phyloP scores from a whole-genome alignment of 2,888 invertebrate species.

The Arge pagana region DNA sequence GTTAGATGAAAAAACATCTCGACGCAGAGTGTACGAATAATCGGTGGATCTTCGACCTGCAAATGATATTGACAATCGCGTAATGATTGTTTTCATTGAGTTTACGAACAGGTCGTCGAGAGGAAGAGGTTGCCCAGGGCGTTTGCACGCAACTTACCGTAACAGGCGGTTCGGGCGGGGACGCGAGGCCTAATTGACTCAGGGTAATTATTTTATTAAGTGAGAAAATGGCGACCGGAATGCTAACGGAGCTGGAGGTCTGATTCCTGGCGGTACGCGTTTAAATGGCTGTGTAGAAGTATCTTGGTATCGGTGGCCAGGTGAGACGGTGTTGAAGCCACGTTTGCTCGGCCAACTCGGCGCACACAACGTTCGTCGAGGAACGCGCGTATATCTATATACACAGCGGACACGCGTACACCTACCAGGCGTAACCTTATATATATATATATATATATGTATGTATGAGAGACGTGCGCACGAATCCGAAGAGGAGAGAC shows the following conservation, averaged over 20 bases:
- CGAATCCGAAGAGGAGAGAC: slow-evolving; percentile 42
- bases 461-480: too few relatives aligned
- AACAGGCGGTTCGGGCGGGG: slow-evolving; percentile 15
- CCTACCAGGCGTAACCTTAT: too few relatives aligned
- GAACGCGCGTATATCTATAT: slow-evolving; percentile 30
- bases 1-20: too few relatives aligned
- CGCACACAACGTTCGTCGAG: slow-evolving; percentile 43
- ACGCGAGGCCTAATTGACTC: slow-evolving; percentile 54
- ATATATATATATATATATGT: too few relatives aligned
- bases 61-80: too few relatives aligned
- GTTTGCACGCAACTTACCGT: slow-evolving; percentile 11
- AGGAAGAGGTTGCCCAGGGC: too few relatives aligned
- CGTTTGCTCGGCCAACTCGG: slow-evolving; percentile 31
- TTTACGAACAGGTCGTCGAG: too few relatives aligned
- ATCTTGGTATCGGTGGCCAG: slow-evolving; percentile 22
- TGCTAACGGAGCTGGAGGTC: slow-evolving; percentile 47
- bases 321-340: slow-evolving; percentile 23
- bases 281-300: slow-evolving; percentile 39
- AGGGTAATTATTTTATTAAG: slow-evolving; percentile 58
- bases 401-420: not conserved
- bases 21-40: too few relatives aligned
- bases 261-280: slow-evolving; percentile 35
- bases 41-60: too few relatives aligned
- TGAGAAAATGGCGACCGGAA: slow-evolving; percentile 57
- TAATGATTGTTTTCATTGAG: too few relatives aligned